Evolutionary conservation across 2,888 invertebrate species (phyloP).

Genomic region (Andricus quercusramuli): DNA sequence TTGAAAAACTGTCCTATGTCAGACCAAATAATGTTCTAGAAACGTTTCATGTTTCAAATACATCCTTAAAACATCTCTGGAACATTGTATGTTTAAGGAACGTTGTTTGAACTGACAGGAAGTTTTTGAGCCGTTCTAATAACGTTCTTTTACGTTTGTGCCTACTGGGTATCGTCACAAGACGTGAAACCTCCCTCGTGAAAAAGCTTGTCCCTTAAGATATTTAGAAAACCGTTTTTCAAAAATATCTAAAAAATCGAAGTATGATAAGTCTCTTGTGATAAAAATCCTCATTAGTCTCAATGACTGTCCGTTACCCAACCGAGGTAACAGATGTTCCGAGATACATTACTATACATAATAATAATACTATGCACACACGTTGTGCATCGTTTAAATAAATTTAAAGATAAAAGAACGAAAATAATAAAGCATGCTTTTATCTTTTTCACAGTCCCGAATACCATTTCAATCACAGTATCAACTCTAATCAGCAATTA

Average conservation of each 20-base stretch:
- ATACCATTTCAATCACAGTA: neutral
- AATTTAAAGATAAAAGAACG: neutral
- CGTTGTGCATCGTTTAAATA: neutral
- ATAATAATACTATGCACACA: neutral
- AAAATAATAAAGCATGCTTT: neutral
- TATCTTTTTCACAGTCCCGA: neutral
- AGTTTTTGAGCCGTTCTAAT: too few relatives aligned
- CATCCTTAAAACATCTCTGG: too few relatives aligned
- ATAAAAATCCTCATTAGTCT: neutral
- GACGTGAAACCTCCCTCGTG: neutral
- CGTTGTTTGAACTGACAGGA: too few relatives aligned
- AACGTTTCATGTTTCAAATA: too few relatives aligned
- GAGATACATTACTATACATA: neutral
- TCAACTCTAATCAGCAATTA: conserved; percentile 1
- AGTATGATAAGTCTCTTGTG: neutral
- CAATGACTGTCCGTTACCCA: neutral
- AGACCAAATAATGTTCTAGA: too few relatives aligned
- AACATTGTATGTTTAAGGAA: too few relatives aligned
- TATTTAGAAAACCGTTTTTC: neutral
- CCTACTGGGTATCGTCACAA: too few relatives aligned
- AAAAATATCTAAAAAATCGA: neutral
- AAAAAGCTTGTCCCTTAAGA: neutral
- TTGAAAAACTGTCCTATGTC: too few relatives aligned
- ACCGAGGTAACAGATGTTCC: neutral
- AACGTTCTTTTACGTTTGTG: too few relatives aligned